These are phyloP conservation scores for Gortyna flavago DNA, from an alignment of 2,888 invertebrate genomes.

Conservation along the genomic window DNA sequence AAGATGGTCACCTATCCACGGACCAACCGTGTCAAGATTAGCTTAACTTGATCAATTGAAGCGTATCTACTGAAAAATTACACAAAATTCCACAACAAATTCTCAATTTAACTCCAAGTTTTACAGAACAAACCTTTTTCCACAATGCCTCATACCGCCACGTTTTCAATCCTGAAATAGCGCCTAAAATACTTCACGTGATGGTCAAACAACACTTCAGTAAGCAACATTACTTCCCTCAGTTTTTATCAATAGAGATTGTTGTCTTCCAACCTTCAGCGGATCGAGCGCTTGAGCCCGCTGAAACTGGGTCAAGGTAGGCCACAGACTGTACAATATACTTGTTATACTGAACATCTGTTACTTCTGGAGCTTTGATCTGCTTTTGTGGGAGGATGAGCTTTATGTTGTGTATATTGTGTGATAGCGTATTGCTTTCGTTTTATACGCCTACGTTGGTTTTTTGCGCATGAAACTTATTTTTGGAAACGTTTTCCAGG, in stretches of 20 bases:
- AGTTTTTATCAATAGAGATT: constrained; percentile 53
- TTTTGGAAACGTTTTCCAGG: background rate
- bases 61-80: background rate
- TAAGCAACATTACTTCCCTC: constrained; percentile 25
- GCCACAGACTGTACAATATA: constrained; percentile 32
- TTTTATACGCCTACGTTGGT: background rate
- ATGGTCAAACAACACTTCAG: constrained; percentile 2
- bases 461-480: background rate
- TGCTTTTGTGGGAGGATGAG: constrained; percentile 49
- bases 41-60: no score
- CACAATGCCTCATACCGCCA: background rate
- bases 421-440: constrained; percentile 17
- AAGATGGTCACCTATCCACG: no score
- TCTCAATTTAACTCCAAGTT: background rate
- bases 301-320: constrained; percentile 63
- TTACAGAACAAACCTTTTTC: background rate
- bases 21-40: no score
- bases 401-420: constrained; percentile 32
- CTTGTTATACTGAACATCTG: constrained; percentile 52
- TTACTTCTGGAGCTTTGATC: constrained; percentile 52
- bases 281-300: constrained; percentile 60
- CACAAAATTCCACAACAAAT: background rate
- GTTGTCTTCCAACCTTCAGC: constrained; percentile 60
- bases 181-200: background rate
- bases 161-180: background rate